Evolutionary conservation across 2,888 invertebrate genomes (phyloP).

Genomic region (Pristionchus japonicus): DNA sequence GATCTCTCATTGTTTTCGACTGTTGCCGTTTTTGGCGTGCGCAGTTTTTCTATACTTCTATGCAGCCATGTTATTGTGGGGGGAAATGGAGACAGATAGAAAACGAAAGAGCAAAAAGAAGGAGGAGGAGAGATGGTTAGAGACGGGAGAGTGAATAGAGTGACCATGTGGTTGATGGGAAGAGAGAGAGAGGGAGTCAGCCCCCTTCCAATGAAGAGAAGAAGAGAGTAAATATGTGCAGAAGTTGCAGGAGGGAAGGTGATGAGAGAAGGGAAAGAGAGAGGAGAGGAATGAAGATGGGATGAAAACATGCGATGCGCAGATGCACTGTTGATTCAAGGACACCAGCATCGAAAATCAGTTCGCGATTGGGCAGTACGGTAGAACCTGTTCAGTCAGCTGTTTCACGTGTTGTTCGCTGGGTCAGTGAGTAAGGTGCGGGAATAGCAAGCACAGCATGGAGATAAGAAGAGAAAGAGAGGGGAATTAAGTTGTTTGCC

Average conservation of each 20-base stretch:
- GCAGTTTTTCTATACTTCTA: neutral
- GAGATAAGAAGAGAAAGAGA: neutral
- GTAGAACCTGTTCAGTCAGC: neutral
- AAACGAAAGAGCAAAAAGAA: neutral
- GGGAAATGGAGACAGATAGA: neutral
- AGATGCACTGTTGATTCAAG: neutral
- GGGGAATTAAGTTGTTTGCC: neutral
- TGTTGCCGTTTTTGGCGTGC: neutral
- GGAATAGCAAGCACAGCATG: neutral
- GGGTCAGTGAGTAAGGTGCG: neutral
- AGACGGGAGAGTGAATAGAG: conserved; percentile 20
- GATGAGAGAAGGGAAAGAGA: neutral
- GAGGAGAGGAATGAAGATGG: neutral
- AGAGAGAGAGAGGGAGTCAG: neutral
- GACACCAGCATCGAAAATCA: neutral
- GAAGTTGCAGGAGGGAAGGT: conserved; percentile 5
- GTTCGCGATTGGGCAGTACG: neutral
- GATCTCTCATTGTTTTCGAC: neutral
- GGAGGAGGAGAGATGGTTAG: neutral
- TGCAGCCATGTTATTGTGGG: conserved; percentile 29
- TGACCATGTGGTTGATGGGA: conserved; percentile 12
- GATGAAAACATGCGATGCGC: neutral
- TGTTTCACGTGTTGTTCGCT: neutral
- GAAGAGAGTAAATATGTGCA: conserved; percentile 31
- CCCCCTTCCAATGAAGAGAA: neutral